Percentiles rank a stretch among this genome's conserved stretches.
Conservation (phyloP, 2,888 invertebrate species). For the Sympetrum striolatum region DNA sequence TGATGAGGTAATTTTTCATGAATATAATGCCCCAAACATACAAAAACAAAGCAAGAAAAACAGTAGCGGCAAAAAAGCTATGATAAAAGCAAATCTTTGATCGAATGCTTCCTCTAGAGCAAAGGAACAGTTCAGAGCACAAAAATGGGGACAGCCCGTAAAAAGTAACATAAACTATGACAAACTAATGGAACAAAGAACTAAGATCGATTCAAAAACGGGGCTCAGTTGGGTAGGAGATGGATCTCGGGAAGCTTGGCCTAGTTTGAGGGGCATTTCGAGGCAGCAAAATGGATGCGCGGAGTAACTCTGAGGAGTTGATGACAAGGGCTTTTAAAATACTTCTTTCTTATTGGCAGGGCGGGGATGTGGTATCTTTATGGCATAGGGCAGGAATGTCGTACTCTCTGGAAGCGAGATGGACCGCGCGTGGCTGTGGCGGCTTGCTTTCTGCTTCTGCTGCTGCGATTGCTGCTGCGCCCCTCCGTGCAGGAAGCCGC, state of each 20-base stretch:
- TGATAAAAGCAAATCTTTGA: neutral
- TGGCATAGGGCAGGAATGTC: conserved; percentile 51
- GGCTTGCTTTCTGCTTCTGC: conserved; percentile 72
- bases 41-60: neutral
- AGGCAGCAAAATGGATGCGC: neutral
- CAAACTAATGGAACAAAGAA: neutral
- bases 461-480: conserved; percentile 67
- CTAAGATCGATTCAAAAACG: neutral
- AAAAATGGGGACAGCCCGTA: neutral
- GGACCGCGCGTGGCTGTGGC: conserved; percentile 64
- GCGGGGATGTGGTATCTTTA: neutral
- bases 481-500: neutral
- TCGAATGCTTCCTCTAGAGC: neutral
- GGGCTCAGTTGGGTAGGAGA: neutral
- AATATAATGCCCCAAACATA: neutral
- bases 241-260: neutral
- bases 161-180: neutral
- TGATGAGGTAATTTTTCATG: neutral
- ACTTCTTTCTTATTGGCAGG: neutral
- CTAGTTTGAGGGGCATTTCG: neutral
- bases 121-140: neutral
- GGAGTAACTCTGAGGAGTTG: neutral
- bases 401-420: conserved; percentile 88
- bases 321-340: neutral
- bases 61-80: neutral